Evolutionary conservation across 2,888 invertebrate genomes (phyloP), one percentile per base, ranked within the genome.

Genomic region (Phalera bucephala): DNA sequence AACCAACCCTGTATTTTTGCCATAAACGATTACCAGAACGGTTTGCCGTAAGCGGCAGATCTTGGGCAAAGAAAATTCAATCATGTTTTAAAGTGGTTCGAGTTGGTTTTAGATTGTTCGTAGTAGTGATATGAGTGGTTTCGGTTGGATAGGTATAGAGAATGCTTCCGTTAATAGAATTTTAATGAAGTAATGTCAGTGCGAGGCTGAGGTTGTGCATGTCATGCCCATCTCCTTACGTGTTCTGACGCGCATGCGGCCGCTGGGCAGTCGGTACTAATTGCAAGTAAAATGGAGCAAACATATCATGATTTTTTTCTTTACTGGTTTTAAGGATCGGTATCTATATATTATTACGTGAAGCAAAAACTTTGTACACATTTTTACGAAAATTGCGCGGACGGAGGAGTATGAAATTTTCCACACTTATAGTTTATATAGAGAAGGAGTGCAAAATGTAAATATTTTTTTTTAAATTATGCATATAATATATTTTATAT

Each of bases 81-180:
- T 41, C 39, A 35, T 59, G 40, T 9, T 0, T 0, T 0, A 3
- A 0, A 9, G 0, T 0, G 0, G 0, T 15, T 64, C 65, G 39
- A 33, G 52, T 58, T 12, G n/a, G 21, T 43, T 59, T 66, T 67
- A 15, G 23, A 12, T 26, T 56, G 45, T 17, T 36, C 1, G 8
- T 33, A 31, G 31, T 29, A 15, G 27, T 45, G 27, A 33, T 36
- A 54, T 58, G 38, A 13, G 40, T 14, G 23, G 23, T 40, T 51
- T 53, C 34, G 35, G 46, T 41, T 46, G 39, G 56, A 45, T 52
- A 57, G 56, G 58, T 67, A 57, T 63, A 69, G 75, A 83, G 87
- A 88, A 87, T 85, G 88, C 88, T 86, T 84, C 86, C 72, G 85
- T 80, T 89, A 89, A 88, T 89, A 89, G 87, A 87, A 86, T 86